Percentiles rank a stretch among this genome's conserved stretches.
phyloP scores from a whole-genome alignment of 2,797 vertebrate genomes.

The Microhierax caerulescens region DNA sequence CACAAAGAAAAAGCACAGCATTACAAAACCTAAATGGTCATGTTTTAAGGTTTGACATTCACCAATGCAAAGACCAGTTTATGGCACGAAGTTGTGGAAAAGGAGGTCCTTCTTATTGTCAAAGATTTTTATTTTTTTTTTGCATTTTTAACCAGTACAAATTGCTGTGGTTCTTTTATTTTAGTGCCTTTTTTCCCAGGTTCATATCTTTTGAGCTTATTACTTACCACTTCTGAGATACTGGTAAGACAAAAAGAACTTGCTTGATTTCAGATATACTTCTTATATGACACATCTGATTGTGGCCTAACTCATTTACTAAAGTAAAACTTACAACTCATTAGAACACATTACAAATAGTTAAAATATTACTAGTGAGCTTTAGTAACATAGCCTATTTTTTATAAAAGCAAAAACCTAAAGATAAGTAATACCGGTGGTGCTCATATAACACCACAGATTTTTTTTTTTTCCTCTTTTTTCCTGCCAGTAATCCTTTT shows the following conservation, averaged over 20 bases:
- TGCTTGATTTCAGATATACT: not conserved
- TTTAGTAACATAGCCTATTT: not conserved
- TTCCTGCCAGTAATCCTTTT: slow-evolving; percentile 17
- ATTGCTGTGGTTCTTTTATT: not conserved
- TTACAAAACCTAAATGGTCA: not conserved
- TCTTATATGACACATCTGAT: not conserved
- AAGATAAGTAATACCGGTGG: not conserved
- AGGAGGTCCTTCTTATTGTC: not conserved
- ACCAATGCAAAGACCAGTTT: not conserved
- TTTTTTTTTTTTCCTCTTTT: rapidly evolving
- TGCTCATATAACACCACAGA: not conserved
- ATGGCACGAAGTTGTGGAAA: not conserved
- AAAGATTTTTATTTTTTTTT: not conserved
- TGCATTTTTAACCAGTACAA: not conserved
- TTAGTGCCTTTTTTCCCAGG: not conserved
- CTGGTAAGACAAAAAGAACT: not conserved
- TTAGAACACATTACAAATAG: not conserved
- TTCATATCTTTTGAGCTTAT: not conserved
- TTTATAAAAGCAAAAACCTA: not conserved
- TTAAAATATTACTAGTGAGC: not conserved
- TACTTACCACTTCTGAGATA: not conserved
- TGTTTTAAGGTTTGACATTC: not conserved
- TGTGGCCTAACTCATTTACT: not conserved
- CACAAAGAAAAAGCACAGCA: not conserved
- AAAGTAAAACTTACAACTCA: not conserved